Evolutionary conservation across 2,888 invertebrate genomes (phyloP), one percentile per base, ranked within the genome.

Genomic region (Aleiodes testaceus): DNA sequence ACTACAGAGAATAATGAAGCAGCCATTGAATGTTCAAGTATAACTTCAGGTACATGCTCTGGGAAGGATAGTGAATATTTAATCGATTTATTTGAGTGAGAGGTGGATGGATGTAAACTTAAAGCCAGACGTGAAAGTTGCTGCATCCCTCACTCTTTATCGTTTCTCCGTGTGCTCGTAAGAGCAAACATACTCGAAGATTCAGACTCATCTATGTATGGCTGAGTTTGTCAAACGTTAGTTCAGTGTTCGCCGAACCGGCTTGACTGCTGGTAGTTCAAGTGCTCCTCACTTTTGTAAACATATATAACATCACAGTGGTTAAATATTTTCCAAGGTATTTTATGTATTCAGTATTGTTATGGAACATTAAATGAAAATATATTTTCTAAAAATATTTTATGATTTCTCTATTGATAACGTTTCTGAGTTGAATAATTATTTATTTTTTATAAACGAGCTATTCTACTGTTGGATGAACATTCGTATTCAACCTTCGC

Each of bases 1-100:
- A 89, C 87, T 78, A 88, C 89, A 1, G 91, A 91, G 72, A 92
- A 92, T 74, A 93, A 92, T 84, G 89, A 90, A 42, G 92, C 93
- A 2, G 92, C 92, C 12, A 93, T 93, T 0, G 93, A 93, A 79
- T 91, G 91, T 79, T 92, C 92, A 53, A 89, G 36, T 9, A 36
- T 36, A 9, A 36, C 36, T 36, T 36, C 11, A 11, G 11, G 36
- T 36, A 36, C 36, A 9, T 36, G 36, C 36, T 36, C 36, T 36
- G 9, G 6, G 9, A 36, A 36, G 11, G 36, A 36, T 36, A 11
- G 9, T 36, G 36, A 9, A 36, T 36, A 36, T 36, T 36, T 36
- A 36, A 36, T 36, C 36, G 36, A 36, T 59, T 36, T 59, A 18
- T 18, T 7, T 3, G 4, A 55, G 50, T 66, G 20, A 14, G 36